Evolutionary conservation across 1,140 invertebrate species (phyloP).

Genomic region (Armadillidium nasatum): DNA sequence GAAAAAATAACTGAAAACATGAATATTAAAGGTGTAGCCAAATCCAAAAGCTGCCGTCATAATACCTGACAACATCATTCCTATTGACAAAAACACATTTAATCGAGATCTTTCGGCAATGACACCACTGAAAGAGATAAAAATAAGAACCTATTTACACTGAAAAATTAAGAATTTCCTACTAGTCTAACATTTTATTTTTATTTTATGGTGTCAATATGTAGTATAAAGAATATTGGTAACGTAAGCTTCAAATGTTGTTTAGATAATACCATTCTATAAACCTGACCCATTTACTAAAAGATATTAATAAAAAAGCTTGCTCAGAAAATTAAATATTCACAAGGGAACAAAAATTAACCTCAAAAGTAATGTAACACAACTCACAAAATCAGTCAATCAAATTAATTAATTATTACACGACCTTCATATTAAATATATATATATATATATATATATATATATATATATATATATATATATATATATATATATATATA

Average conservation of each 20-base stretch:
- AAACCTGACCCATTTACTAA: background rate
- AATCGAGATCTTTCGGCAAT: slow-evolving; percentile 87
- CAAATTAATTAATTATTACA: too few relatives aligned
- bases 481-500: too few relatives aligned
- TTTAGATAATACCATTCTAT: background rate
- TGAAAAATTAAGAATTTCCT: background rate
- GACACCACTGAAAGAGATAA: slow-evolving; percentile 62
- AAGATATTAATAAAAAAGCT: background rate
- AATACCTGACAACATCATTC: slow-evolving; percentile 84
- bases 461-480: too few relatives aligned
- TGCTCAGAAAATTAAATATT: background rate
- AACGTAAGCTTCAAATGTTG: background rate
- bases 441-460: too few relatives aligned
- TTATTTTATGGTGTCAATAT: background rate
- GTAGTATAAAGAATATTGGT: background rate
- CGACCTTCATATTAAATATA: too few relatives aligned
- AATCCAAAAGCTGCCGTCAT: slow-evolving; percentile 87
- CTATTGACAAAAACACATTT: slow-evolving; percentile 79
- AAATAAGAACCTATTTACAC: background rate
- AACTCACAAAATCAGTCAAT: background rate
- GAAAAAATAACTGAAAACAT: slow-evolving; percentile 79
- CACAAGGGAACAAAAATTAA: background rate
- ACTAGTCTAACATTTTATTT: background rate
- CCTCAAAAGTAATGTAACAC: background rate
- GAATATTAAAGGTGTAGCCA: slow-evolving; percentile 74